Conservation (phyloP, 2,797 vertebrate species). For the Uromys caudimaculatus region DNA sequence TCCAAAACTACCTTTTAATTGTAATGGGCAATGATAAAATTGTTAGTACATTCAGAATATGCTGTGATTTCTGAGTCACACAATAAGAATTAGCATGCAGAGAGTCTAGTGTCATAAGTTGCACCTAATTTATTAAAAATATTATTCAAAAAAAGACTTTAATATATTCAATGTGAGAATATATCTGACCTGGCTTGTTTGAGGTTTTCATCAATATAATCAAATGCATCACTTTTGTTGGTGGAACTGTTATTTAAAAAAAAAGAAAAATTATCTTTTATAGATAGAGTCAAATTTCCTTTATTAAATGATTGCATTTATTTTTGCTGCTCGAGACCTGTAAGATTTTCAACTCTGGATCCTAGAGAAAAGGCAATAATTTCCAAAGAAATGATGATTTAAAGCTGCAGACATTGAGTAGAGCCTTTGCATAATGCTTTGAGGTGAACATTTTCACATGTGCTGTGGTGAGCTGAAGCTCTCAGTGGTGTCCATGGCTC, state of each 20-base stretch:
- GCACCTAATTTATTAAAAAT: background rate
- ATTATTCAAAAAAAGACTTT: background rate
- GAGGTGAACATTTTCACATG: slow-evolving; percentile 48
- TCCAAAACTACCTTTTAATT: background rate
- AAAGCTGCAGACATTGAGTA: slow-evolving; percentile 61
- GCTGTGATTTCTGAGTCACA: background rate
- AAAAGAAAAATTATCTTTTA: background rate
- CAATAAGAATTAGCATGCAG: background rate
- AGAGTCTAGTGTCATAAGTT: background rate
- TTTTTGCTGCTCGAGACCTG: slow-evolving; percentile 50
- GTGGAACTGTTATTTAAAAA: background rate
- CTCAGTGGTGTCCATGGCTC: slow-evolving; percentile 47
- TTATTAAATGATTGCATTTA: background rate
- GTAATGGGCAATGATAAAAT: background rate
- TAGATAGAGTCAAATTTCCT: background rate
- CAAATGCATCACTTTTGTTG: slow-evolving; percentile 4
- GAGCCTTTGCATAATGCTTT: slow-evolving; percentile 32
- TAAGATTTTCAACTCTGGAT: slow-evolving; percentile 1
- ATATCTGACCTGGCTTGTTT: slow-evolving; percentile 10
- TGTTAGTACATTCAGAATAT: background rate
- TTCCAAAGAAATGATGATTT: slow-evolving; percentile 63
- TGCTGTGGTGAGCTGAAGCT: slow-evolving; percentile 46
- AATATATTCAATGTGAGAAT: slow-evolving; percentile 19
- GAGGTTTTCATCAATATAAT: slow-evolving; percentile 12
- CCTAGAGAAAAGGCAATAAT: slow-evolving; percentile 32